These are phyloP conservation scores for Drosophila persimilis DNA, from an alignment of 1,140 invertebrate species.

Conservation along the genomic window DNA sequence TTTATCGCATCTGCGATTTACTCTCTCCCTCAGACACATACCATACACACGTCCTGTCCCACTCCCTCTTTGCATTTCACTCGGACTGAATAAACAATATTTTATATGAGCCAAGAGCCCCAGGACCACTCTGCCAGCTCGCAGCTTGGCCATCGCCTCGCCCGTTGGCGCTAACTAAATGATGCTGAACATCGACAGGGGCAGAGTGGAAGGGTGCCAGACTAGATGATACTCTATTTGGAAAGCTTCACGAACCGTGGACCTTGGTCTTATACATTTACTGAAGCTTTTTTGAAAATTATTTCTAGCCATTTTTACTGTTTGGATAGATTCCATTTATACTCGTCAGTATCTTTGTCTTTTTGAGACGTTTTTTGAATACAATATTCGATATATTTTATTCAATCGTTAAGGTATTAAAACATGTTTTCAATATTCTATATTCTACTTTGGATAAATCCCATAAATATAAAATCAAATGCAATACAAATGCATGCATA, in stretches of 20 bases:
- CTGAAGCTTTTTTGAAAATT: too few relatives aligned
- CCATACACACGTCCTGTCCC: constrained; percentile 1
- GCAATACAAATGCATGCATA: background rate
- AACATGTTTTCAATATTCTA: too few relatives aligned
- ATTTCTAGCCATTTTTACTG: too few relatives aligned
- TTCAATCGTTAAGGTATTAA: too few relatives aligned
- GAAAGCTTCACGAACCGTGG: too few relatives aligned
- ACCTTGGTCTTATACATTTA: too few relatives aligned
- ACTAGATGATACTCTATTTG: constrained; percentile 5
- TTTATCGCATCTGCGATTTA: constrained; percentile 73
- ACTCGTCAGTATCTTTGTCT: too few relatives aligned
- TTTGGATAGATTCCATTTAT: too few relatives aligned
- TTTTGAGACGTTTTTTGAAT: too few relatives aligned
- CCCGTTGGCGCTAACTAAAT: constrained; percentile 69
- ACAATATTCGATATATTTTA: constrained; percentile 2
- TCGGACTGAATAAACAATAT: constrained; percentile 67
- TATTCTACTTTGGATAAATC: too few relatives aligned
- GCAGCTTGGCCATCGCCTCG: constrained; percentile 42
- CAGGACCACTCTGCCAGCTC: constrained; percentile 47
- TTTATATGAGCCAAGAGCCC: constrained; percentile 62
- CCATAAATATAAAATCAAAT: background rate
- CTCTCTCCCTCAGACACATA: background rate
- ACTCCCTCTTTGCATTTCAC: constrained; percentile 13
- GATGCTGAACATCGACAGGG: constrained; percentile 40
- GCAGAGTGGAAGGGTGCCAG: background rate